Base-by-base conservation (phyloP, 2,113 vertebrate genomes). In the Callorhinus ursinus region DNA sequence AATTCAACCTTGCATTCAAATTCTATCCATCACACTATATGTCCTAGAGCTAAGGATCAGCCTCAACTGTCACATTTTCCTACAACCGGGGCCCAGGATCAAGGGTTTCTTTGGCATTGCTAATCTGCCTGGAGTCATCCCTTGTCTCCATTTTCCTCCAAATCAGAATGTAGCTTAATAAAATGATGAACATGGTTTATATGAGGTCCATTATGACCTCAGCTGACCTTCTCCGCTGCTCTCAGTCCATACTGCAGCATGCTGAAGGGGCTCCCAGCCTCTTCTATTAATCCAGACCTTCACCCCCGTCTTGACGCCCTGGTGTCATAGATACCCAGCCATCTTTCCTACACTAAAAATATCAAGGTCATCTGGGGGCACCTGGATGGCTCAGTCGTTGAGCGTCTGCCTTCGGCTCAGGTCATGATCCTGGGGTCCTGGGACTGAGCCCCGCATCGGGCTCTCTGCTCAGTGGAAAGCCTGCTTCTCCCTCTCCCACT, bases 191-290 rank as follows among this genome's bases (percentile, higher is more conserved):
- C 10, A 3, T 1, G 15, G n/a, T 31, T 80, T 19, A 15, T 3
- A 24, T 0, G 0, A 81, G 31, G 55, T 16, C 31, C 22, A 7
- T 31, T 24, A 33, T 2, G 31, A 16, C 80, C 18, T 7, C 24
- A 82, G 8, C 59, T 14, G 67, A n/a, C 36, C 42, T 71, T 39
- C n/a, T 4, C 9, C 19, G 12, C 10, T 24, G n/a, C 7, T 22
- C 61, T 49, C 12, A 36, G 7, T 49, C 57, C 12, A 31, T 1
- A 16, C 5, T 7, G 2, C 18, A 33, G 42, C 36, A 31, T 5
- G 7, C 49, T 49, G 12, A 2, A 8, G 8, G 4, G 3, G 12
- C 10, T 65, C 83, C 69, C 22, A 55, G 26, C 8, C 33, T 82
- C 36, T 61, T 36, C 42, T 55, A 0, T 22, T 24, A 33, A 39